Percentiles rank a stretch among this genome's conserved stretches.
Evolutionary conservation across 2,797 vertebrate species (phyloP).

Genomic region (Tympanoctomys barrerae): DNA sequence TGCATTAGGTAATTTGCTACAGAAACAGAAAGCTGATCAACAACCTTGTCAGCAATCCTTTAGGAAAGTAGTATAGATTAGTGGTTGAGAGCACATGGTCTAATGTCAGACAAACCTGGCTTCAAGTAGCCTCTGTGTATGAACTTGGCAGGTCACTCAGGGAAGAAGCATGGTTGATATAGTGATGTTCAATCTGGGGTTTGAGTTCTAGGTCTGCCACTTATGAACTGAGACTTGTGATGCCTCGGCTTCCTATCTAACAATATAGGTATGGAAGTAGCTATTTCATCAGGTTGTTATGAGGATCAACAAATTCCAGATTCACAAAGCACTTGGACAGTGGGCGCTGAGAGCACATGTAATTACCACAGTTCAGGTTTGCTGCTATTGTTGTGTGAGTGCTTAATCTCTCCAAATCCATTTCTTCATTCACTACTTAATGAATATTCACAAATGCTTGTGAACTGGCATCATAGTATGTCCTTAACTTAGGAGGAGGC

Average conservation of each 20-base stretch:
- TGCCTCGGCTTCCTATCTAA: not conserved
- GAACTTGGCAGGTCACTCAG: not conserved
- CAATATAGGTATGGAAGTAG: not conserved
- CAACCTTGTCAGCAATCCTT: not conserved
- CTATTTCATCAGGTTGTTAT: not conserved
- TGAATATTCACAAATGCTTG: conserved; percentile 55
- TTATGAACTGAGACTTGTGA: not conserved
- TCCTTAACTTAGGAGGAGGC: conserved; percentile 40
- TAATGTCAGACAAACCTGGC: not conserved
- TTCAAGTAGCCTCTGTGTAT: not conserved
- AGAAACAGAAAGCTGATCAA: not conserved
- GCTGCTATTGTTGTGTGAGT: not conserved
- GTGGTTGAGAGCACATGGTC: not conserved
- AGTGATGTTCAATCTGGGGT: not conserved
- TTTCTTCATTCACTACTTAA: conserved; percentile 29
- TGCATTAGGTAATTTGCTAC: not conserved
- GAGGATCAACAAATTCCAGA: not conserved
- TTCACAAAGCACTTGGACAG: not conserved
- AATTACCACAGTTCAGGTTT: not conserved
- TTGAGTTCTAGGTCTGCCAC: not conserved
- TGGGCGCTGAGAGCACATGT: not conserved
- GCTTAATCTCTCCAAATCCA: conserved; percentile 2
- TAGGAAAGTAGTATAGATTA: not conserved
- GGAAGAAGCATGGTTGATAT: not conserved
- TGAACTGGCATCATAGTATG: conserved; percentile 27